Evolutionary conservation across 2,797 vertebrate genomes (phyloP).

Genomic region (Sorex maritimensis): DNA sequence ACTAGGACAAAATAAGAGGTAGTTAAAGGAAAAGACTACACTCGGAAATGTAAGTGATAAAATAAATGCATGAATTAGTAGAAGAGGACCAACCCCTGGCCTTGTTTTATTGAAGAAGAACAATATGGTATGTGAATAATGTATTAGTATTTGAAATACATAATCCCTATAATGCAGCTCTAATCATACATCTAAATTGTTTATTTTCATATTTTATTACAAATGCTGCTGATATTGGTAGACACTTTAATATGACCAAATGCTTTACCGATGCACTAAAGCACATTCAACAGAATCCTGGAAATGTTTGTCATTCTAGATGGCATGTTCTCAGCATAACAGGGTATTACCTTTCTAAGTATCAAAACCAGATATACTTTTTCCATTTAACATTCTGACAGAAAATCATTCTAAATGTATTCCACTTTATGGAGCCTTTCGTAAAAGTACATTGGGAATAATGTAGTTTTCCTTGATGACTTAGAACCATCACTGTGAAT

Average conservation of each 20-base stretch:
- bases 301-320: slow-evolving; percentile 27
- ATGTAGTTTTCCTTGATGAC: slow-evolving; percentile 77
- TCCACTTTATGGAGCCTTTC: slow-evolving; percentile 75
- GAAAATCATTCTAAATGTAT: slow-evolving; percentile 78
- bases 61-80: slow-evolving; percentile 21
- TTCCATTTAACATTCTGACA: slow-evolving; percentile 69
- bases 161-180: background rate
- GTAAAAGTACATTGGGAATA: slow-evolving; percentile 77
- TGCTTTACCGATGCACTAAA: background rate
- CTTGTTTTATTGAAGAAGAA: background rate
- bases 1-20: background rate
- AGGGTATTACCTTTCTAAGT: slow-evolving; percentile 20
- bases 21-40: slow-evolving; percentile 13
- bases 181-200: background rate
- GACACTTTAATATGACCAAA: slow-evolving; percentile 4
- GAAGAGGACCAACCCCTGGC: background rate
- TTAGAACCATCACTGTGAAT: slow-evolving; percentile 65
- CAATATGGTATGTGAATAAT: background rate
- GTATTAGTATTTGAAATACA: background rate
- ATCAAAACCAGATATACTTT: slow-evolving; percentile 12
- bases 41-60: slow-evolving; percentile 33
- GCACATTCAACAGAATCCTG: background rate
- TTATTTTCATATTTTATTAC: background rate
- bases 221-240: background rate
- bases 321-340: slow-evolving; percentile 31